phyloP scores from a whole-genome alignment of 2,888 invertebrate genomes.

The Pycnomerus fuliginosus region DNA sequence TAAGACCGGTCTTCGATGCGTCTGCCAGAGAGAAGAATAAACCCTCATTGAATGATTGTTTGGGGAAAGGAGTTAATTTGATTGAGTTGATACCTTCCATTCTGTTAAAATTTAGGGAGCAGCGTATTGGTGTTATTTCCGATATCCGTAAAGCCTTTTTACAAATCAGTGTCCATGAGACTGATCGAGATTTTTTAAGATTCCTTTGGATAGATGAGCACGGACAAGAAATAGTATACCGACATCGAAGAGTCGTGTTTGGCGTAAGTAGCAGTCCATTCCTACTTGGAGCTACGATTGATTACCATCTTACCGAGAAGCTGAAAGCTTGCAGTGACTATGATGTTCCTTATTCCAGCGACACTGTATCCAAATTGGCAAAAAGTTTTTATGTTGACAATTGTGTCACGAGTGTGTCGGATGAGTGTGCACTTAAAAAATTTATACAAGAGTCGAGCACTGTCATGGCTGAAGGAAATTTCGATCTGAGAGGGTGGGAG shows the following conservation, averaged over 20 bases:
- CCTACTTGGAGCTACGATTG: not conserved
- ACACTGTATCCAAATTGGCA: not conserved
- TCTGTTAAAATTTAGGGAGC: constrained; percentile 14
- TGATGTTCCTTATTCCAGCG: not conserved
- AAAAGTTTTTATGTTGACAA: not conserved
- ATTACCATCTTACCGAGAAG: not conserved
- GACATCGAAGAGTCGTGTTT: not conserved
- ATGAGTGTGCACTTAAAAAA: not conserved
- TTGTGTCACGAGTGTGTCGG: not conserved
- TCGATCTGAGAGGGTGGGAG: not conserved
- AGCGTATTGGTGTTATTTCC: constrained; percentile 19
- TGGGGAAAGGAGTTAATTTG: constrained; percentile 5
- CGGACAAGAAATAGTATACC: not conserved
- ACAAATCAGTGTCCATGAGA: constrained; percentile 22
- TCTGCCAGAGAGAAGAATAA: constrained; percentile 25
- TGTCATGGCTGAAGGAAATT: not conserved
- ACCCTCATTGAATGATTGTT: constrained; percentile 36
- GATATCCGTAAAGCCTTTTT: constrained; percentile 35
- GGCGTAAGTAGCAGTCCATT: not conserved
- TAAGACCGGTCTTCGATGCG: constrained; percentile 36
- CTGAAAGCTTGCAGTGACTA: not conserved
- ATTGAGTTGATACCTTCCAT: constrained; percentile 1
- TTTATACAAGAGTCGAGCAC: not conserved
- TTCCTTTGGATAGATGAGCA: not conserved
- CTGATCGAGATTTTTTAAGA: not conserved